phyloP scores from a whole-genome alignment of 2,888 invertebrate genomes.

The Latheticus oryzae region DNA sequence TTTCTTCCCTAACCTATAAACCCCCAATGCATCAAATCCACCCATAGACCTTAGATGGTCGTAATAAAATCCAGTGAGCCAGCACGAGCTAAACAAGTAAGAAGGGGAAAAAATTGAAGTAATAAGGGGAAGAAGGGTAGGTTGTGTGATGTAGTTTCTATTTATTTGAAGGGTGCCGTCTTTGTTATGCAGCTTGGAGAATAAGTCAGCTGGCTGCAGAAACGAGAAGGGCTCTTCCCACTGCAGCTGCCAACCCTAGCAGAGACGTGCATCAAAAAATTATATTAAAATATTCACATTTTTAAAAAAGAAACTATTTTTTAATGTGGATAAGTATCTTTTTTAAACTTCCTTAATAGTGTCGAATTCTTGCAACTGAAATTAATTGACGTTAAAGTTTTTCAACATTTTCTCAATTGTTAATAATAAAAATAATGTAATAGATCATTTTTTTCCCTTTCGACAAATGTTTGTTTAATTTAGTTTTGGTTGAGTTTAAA shows the following conservation, averaged over 20 bases:
- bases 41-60: constrained; percentile 48
- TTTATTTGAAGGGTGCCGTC: constrained; percentile 62
- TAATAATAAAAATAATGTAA: too few relatives aligned
- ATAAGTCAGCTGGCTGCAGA: constrained; percentile 65
- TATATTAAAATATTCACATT: too few relatives aligned
- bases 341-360: too few relatives aligned
- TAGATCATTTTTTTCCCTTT: too few relatives aligned
- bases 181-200: constrained; percentile 63
- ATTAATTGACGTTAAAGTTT: too few relatives aligned
- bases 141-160: constrained; percentile 53
- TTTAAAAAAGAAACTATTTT: too few relatives aligned
- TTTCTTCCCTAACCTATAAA: constrained; percentile 41
- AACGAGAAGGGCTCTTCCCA: constrained; percentile 45
- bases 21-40: constrained; percentile 42
- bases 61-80: constrained; percentile 45
- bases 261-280: constrained; percentile 48
- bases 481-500: not conserved
- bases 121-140: constrained; percentile 57
- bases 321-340: too few relatives aligned
- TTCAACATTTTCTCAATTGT: too few relatives aligned
- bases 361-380: too few relatives aligned
- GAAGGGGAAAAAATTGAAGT: constrained; percentile 53
- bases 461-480: not conserved
- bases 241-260: constrained; percentile 53
- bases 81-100: constrained; percentile 48